Conservation (phyloP, 2,113 vertebrate species). For the Odocoileus virginianus region DNA sequence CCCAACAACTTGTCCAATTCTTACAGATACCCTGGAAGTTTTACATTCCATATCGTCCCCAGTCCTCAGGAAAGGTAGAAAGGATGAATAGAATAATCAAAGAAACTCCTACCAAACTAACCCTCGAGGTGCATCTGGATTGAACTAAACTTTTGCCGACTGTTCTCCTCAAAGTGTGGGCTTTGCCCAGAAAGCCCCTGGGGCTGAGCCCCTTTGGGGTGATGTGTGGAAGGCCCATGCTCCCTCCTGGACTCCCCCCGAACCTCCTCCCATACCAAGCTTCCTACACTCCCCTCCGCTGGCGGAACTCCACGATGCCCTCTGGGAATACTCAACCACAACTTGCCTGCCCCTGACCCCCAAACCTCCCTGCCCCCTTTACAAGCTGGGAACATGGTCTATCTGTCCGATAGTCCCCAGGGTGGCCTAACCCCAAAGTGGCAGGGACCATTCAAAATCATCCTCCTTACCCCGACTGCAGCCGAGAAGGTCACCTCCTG, state of each 20-base stretch:
- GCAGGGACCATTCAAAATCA: not conserved
- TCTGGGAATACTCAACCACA: not conserved
- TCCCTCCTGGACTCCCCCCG: not conserved
- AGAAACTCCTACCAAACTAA: not conserved
- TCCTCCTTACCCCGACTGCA: not conserved
- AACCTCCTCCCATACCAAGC: not conserved
- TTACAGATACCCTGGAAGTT: not conserved
- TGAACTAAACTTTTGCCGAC: not conserved
- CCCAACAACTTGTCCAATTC: not conserved
- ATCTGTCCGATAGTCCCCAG: not conserved
- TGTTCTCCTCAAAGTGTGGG: not conserved
- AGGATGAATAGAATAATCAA: not conserved
- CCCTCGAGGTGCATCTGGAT: not conserved
- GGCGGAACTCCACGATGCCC: accelerated
- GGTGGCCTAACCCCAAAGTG: not conserved
- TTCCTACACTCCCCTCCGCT: not conserved
- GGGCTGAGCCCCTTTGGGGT: not conserved
- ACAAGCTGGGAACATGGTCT: not conserved
- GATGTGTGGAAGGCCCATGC: not conserved
- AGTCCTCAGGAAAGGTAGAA: not conserved
- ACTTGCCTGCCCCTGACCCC: not conserved
- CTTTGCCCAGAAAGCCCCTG: not conserved
- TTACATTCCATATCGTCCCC: not conserved
- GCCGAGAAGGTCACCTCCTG: not conserved
- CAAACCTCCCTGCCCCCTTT: not conserved